Base-by-base conservation (phyloP, 2,797 vertebrate species). In the Orestias chungarensis region DNA sequence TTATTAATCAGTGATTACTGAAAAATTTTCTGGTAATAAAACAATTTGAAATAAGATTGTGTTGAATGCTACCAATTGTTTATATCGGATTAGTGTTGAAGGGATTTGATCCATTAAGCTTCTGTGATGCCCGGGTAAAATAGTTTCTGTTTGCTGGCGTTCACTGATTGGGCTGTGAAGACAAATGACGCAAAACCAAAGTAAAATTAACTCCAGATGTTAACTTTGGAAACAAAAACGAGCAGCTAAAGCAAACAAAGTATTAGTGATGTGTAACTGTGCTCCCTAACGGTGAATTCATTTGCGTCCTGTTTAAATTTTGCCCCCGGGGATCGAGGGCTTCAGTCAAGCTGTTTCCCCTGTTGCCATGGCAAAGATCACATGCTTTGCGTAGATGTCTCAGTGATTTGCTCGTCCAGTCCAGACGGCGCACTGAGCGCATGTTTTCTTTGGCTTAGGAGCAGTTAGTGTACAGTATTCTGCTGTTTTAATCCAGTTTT, bases 301-400 rank as follows among this genome's bases (percentile, higher is more conserved):
- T 73, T 50, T 61, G 77, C 84, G 91, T 94, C 92, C 93, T 94
- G 91, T 93, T 94, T 86, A 80, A 78, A 65, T 82, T 87, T 87
- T 78, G 55, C 62, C 80, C n/a, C n/a, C n/a, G n/a, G n/a, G n/a
- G n/a, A n/a, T n/a, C 64, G 44, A 52, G 82, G 87, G 89, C 72
- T 86, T 80, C 55, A 79, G 74, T 82, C 14, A 66, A 87, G 90
- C 86, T 18, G 79, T 90, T 93, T 93, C 87, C 89, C 89, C 74
- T 85, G 55, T 70, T 68, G 83, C 77, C 67, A 59, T 64, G 78
- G 80, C 64, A 61, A 70, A 77, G 73, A 76, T 42, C 78, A 73
- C 72, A 76, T 33, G 75, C 68, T 66, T 47, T 81, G 59, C 67
- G 27, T 59, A 81, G 70, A 80, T 73, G 74, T 83, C 75, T 68